phyloP scores from a whole-genome alignment of 2,888 invertebrate species.

The Pollenia labialis region DNA sequence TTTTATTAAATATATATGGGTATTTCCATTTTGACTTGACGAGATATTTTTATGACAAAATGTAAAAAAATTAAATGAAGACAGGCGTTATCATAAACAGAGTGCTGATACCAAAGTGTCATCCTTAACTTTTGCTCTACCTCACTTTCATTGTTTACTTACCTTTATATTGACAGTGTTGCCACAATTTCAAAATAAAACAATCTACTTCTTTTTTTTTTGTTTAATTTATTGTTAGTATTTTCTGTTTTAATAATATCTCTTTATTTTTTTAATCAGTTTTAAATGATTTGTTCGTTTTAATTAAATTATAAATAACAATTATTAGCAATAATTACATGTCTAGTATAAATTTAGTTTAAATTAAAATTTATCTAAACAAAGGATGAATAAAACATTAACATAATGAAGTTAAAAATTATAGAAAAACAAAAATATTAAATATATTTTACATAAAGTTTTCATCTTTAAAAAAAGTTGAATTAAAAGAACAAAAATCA shows the following conservation, averaged over 20 bases:
- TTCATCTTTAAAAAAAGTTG: not conserved
- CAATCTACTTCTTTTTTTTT: not conserved
- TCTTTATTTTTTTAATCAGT: conserved; percentile 75
- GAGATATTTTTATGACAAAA: too few species aligned
- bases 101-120: too few species aligned
- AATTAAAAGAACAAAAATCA: too few species aligned
- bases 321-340: conserved; percentile 76
- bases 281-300: conserved; percentile 75
- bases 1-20: too few species aligned
- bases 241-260: conserved; percentile 75
- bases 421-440: conserved; percentile 44
- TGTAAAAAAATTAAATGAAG: too few species aligned
- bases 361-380: conserved; percentile 71
- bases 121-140: not conserved
- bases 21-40: too few species aligned
- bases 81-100: too few species aligned
- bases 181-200: conserved; percentile 30
- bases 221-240: conserved; percentile 65
- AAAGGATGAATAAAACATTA: conserved; percentile 23
- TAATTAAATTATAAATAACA: conserved; percentile 79
- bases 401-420: conserved; percentile 40
- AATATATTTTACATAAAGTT: conserved; percentile 49
- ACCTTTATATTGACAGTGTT: conserved; percentile 7
- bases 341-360: conserved; percentile 68
- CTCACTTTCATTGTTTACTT: not conserved